Percentiles rank a stretch among this genome's conserved stretches.
Evolutionary conservation across 2,113 vertebrate species (phyloP).

Genomic region (Cygnus atratus): DNA sequence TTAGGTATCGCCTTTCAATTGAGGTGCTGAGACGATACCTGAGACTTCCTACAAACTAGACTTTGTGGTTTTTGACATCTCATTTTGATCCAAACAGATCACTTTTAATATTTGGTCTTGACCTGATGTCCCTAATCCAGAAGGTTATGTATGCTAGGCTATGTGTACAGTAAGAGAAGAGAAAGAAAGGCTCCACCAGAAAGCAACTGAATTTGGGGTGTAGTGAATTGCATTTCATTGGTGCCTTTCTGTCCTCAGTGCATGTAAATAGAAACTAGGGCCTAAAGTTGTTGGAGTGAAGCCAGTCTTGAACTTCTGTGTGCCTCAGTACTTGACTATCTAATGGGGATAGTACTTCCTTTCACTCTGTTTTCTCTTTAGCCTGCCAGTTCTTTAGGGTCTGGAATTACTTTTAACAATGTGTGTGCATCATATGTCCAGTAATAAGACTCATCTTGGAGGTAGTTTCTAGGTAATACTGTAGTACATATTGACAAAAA

Average conservation of each 20-base stretch:
- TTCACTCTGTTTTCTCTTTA: not conserved
- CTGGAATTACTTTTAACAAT: not conserved
- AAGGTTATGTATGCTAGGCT: accelerated
- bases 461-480: not conserved
- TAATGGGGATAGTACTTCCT: not conserved
- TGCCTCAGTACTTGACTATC: not conserved
- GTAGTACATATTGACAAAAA: not conserved
- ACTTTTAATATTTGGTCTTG: not conserved
- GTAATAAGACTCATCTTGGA: not conserved
- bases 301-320: not conserved
- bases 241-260: not conserved
- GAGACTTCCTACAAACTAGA: no score
- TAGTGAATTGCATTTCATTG: not conserved
- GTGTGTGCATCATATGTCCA: not conserved
- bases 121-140: not conserved
- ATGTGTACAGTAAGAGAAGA: not conserved
- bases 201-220: not conserved
- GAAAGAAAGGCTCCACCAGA: not conserved
- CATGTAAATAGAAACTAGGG: not conserved
- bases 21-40: not conserved
- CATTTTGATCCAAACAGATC: not conserved
- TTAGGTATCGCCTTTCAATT: not conserved
- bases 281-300: not conserved
- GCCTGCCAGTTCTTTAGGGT: not conserved
- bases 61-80: not conserved